These are phyloP conservation scores for Deilephila porcellus DNA, from an alignment of 2,888 invertebrate species.

Conservation along the genomic window DNA sequence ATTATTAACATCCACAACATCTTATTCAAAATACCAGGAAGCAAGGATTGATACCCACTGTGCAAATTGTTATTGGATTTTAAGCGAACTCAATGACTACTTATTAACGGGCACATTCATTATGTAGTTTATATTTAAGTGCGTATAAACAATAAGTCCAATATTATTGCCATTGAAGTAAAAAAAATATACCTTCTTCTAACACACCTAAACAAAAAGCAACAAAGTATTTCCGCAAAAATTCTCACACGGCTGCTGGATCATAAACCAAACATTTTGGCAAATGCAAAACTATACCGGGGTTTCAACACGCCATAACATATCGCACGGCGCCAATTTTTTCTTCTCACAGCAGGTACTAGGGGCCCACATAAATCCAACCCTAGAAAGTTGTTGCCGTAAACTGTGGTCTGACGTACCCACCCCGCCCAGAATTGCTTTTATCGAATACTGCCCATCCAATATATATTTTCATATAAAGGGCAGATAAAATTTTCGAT, in stretches of 20 bases:
- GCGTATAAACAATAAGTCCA: too few species aligned
- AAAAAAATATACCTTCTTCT: too few species aligned
- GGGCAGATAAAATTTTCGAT: constrained; percentile 13
- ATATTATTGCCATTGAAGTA: too few species aligned
- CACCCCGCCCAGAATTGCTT: constrained; percentile 71
- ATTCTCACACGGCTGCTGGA: not conserved
- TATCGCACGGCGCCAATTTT: constrained; percentile 41
- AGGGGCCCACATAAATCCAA: constrained; percentile 66
- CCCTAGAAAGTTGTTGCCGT: constrained; percentile 69
- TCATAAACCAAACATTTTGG: constrained; percentile 26
- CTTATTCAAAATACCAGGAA: too few species aligned
- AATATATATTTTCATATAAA: constrained; percentile 14
- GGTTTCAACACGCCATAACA: constrained; percentile 15
- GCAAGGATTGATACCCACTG: too few species aligned
- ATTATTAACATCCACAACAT: too few species aligned
- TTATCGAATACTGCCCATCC: constrained; percentile 62
- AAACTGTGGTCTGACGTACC: constrained; percentile 61
- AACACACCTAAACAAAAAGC: too few species aligned
- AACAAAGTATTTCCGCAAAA: not conserved
- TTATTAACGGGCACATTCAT: too few species aligned
- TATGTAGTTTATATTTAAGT: too few species aligned
- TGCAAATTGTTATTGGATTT: too few species aligned
- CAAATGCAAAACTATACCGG: constrained; percentile 31
- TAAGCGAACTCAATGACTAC: too few species aligned
- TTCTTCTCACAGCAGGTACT: constrained; percentile 51